Evolutionary conservation across 2,888 invertebrate genomes (phyloP), one percentile per base, ranked within the genome.

Genomic region (Sphaeridia pumilis): DNA sequence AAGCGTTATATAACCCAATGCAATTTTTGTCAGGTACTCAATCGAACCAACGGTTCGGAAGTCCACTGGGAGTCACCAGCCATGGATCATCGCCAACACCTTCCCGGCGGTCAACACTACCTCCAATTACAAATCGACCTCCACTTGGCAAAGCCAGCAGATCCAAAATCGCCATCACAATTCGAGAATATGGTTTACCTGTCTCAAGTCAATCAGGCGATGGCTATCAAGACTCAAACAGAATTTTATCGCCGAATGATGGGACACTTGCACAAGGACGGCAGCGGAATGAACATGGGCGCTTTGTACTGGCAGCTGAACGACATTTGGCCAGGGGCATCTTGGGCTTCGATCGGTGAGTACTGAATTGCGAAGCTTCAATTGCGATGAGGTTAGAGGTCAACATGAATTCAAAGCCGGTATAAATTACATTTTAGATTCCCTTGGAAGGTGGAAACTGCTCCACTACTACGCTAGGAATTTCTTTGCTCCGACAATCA

Each of bases 381-480:
- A n/a, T n/a, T n/a, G n/a, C n/a, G n/a, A n/a, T n/a, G n/a, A n/a
- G n/a, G n/a, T n/a, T n/a, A n/a, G n/a, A n/a, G n/a, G n/a, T n/a
- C n/a, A n/a, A n/a, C n/a, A n/a, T n/a, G n/a, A n/a, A n/a, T n/a
- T n/a, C n/a, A n/a, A n/a, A n/a, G n/a, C n/a, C n/a, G n/a, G n/a
- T n/a, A n/a, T n/a, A n/a, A n/a, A n/a, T n/a, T n/a, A n/a, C n/a
- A n/a, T n/a, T n/a, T n/a, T 72, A 84, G 87, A 88, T 70, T 81
- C 77, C 66, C 76, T 76, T 28, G 84, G 85, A 10, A 76, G 77
- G 62, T 88, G 87, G 87, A 89, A 89, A 71, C 81, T 87, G 78
- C 72, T 90, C 1, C 95, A 97, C 67, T 89, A 95, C 70, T 92
- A 80, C 70, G 87, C 87, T 0, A 78, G 77, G 61, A 76, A 84